Conservation (phyloP, 2,888 invertebrate genomes). For the Boloria selene region DNA sequence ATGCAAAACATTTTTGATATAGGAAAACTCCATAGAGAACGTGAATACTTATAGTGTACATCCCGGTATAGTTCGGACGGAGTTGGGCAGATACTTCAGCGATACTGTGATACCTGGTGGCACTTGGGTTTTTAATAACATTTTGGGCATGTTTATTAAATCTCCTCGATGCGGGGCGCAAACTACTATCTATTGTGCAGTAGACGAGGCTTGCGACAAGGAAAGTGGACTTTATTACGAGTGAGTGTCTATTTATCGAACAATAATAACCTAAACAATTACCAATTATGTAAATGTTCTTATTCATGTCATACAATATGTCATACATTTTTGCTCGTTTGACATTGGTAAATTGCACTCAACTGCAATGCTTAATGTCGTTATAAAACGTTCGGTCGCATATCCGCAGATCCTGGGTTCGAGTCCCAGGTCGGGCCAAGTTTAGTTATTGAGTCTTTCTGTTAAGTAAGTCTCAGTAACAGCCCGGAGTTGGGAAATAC, state of each 20-base stretch:
- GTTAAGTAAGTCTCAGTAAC: too few species aligned
- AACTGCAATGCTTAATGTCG: neutral
- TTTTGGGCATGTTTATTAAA: slow-evolving; percentile 75
- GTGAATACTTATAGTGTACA: slow-evolving; percentile 84
- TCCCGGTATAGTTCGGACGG: slow-evolving; percentile 85
- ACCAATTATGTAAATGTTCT: neutral
- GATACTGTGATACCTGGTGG: slow-evolving; percentile 54
- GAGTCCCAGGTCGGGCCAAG: too few species aligned
- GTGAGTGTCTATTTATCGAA: slow-evolving; percentile 51
- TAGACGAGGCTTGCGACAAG: slow-evolving; percentile 82
- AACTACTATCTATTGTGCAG: slow-evolving; percentile 86
- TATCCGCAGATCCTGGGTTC: too few species aligned
- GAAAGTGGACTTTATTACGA: slow-evolving; percentile 82
- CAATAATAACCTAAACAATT: too few species aligned
- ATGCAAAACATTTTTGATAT: slow-evolving; percentile 23
- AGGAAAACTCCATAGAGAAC: slow-evolving; percentile 63
- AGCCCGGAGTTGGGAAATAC: too few species aligned
- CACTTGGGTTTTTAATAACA: slow-evolving; percentile 55
- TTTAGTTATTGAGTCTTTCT: too few species aligned
- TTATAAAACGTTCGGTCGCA: too few species aligned
- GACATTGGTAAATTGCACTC: too few species aligned
- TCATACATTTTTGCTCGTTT: too few species aligned
- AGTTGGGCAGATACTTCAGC: slow-evolving; percentile 83
- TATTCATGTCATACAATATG: too few species aligned
- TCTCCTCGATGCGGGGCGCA: slow-evolving; percentile 87